A percentile compares a stretch with the other conserved stretches of the same genome.
Conservation (phyloP, 2,888 invertebrate species). For the Craniophora ligustri region DNA sequence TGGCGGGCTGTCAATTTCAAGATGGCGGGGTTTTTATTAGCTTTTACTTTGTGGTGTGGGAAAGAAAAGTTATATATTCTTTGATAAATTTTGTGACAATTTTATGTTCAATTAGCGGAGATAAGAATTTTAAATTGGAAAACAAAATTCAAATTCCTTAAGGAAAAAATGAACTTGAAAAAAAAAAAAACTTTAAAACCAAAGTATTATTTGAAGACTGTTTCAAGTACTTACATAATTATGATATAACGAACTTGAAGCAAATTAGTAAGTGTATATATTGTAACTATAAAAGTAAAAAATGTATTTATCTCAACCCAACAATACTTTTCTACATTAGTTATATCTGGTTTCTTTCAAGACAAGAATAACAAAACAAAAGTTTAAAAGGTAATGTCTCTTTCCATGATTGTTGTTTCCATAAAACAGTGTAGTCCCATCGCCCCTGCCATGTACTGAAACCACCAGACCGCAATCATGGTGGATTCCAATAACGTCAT, state of each 20-base stretch:
- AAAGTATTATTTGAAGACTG: too few species aligned
- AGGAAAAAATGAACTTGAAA: not conserved
- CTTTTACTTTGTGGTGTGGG: constrained; percentile 33
- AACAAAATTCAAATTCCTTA: too few species aligned
- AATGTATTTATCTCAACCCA: too few species aligned
- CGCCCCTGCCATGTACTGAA: constrained; percentile 29
- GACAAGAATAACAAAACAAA: too few species aligned
- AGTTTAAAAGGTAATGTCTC: not conserved
- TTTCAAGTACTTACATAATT: too few species aligned
- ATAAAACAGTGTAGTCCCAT: constrained; percentile 18
- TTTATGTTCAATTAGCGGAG: constrained; percentile 3
- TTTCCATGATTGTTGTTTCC: constrained; percentile 28
- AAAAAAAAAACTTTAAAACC: too few species aligned
- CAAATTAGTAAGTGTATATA: too few species aligned
- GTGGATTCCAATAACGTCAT: constrained; percentile 67
- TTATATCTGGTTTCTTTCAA: too few species aligned
- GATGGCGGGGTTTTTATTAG: constrained; percentile 36
- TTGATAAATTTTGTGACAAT: constrained; percentile 8
- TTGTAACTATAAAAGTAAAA: too few species aligned
- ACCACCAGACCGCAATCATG: constrained; percentile 64
- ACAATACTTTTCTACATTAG: too few species aligned
- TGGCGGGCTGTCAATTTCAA: constrained; percentile 41
- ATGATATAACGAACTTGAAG: too few species aligned
- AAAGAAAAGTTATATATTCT: constrained; percentile 3
- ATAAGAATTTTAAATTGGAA: not conserved